These are phyloP conservation scores for Aphyosemion australe DNA, from an alignment of 2,113 vertebrate species.

Conservation along the genomic window DNA sequence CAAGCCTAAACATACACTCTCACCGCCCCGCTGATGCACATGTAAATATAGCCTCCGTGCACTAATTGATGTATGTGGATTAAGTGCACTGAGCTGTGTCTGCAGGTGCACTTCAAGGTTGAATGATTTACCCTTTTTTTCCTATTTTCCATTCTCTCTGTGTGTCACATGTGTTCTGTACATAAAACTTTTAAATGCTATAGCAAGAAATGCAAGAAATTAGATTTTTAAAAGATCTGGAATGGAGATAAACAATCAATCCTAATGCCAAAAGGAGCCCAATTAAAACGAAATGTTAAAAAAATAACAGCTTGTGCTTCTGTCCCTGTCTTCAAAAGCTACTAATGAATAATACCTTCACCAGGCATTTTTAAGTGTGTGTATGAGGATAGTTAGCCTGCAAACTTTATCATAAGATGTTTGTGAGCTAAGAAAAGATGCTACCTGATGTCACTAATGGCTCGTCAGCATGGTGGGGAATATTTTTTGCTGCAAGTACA, in stretches of 20 bases:
- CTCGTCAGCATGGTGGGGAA: constrained; percentile 43
- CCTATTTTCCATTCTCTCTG: constrained; percentile 33
- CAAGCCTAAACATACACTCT: not conserved
- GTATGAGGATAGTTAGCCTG: not conserved
- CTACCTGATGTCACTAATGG: constrained; percentile 33
- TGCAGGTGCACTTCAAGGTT: constrained; percentile 56
- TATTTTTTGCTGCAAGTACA: constrained; percentile 45
- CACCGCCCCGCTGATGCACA: not conserved
- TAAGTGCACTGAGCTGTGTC: constrained; percentile 52
- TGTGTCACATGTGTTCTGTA: not conserved
- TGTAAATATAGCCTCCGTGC: constrained; percentile 14
- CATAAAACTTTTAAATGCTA: too few relatives aligned
- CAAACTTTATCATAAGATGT: constrained; percentile 16
- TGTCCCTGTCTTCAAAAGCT: not conserved
- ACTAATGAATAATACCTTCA: not conserved
- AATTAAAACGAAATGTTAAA: not conserved
- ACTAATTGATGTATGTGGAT: constrained; percentile 49
- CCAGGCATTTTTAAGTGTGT: not conserved
- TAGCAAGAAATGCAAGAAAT: too few relatives aligned
- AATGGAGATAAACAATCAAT: too few relatives aligned
- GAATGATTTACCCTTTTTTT: constrained; percentile 61
- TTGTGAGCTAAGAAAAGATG: constrained; percentile 28
- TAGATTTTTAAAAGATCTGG: too few relatives aligned
- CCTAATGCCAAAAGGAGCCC: too few relatives aligned
- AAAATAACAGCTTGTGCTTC: not conserved